Base-by-base conservation (phyloP, 1,140 invertebrate genomes). In the Drosophila sproati region DNA sequence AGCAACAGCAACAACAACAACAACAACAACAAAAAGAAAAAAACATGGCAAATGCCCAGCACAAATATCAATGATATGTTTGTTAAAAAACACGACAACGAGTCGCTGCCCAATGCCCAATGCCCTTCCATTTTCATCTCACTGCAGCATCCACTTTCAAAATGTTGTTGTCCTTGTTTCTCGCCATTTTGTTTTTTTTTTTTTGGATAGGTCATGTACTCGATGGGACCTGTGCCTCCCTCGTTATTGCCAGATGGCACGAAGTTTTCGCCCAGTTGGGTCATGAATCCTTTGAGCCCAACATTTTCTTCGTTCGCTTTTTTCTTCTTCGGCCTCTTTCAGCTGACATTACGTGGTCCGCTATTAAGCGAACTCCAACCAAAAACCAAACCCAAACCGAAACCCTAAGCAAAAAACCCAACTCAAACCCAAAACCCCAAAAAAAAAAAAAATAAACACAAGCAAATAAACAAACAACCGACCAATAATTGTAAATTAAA, bases 401-500 rank as follows among this genome's bases (percentile, higher is more conserved):
- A 20, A 20, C 20, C 20, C 20, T 0, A 20, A 20, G 20, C 20
- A 20, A 12, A 45, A 68, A 56, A 48, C 52, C 51, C 43, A 47
- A 39, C 62, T 43, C 63, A 59, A 35, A 5, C 10, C 67, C 31
- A 35, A 31, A 59, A 7, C 10, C 29, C 6, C n/a, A n/a, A 12
- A 12, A 41, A 39, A 8, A 2, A 8, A 39, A 2, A 39, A 39
- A 3, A 4, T 41, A 39, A 50, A 43, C 28, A 28, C 48, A 10
- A 4, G 12, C 41, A 28, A 50, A 51, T 56, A 59, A 68, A 57
- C 50, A 73, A 59, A 60, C 70, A 80, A 72, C 37, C 67, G 60
- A 64, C 76, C 82, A 88, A 87, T 87, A 88, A 87, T 88, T 87
- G 82, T 88, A 87, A 87, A 87, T 87, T 87, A 87, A 87, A 87